These are phyloP conservation scores for Antedon bifida DNA, from an alignment of 35 echinoderm and acorn worm species.

Conservation along the genomic window DNA sequence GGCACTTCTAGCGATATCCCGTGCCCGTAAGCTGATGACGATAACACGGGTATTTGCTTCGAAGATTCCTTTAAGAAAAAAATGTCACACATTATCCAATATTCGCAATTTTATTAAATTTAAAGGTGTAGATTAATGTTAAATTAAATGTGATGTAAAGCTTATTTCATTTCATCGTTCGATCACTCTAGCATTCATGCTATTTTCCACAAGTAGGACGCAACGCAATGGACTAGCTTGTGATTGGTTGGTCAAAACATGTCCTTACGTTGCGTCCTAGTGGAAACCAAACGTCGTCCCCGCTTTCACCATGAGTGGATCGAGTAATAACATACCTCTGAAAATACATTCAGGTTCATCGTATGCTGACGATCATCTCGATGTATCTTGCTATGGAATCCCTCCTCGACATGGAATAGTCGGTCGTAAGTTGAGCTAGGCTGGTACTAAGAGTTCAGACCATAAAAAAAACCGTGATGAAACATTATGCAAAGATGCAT, in stretches of 20 bases:
- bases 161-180: no score
- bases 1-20: slow-evolving; percentile 31
- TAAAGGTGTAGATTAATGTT: background rate
- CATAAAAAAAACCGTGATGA: no score
- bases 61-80: slow-evolving; percentile 38
- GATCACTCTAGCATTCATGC: no score
- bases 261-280: no score
- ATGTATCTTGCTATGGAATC: slow-evolving; percentile 81
- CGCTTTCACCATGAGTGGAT: no score
- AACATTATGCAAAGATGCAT: no score
- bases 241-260: no score
- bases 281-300: no score
- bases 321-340: slow-evolving; percentile 6
- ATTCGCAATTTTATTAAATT: no score
- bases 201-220: no score
- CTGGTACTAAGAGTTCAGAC: slow-evolving; percentile 23
- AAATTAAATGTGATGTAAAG: background rate
- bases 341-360: slow-evolving; percentile 4
- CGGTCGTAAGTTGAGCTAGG: slow-evolving; percentile 78
- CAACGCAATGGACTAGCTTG: no score
- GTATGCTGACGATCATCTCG: slow-evolving; percentile 90
- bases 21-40: slow-evolving; percentile 84
- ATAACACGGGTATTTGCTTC: slow-evolving; percentile 72
- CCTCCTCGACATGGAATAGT: slow-evolving; percentile 76
- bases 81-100: background rate